Conservation (phyloP, 2,797 vertebrate genomes). For the Schizothorax lantsangensis region DNA sequence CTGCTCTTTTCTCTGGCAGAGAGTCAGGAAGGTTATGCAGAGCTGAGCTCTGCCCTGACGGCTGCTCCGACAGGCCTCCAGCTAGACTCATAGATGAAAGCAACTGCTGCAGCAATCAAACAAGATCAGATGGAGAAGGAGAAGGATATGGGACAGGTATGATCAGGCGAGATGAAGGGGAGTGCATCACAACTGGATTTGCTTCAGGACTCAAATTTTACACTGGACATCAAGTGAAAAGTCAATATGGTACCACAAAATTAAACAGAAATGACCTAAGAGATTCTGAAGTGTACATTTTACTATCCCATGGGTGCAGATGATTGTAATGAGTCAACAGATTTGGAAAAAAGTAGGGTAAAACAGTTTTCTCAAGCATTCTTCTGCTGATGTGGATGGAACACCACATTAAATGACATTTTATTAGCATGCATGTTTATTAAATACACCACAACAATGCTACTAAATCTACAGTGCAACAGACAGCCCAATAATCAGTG, state of each 20-base stretch:
- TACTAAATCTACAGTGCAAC: neutral
- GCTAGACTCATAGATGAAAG: slow-evolving; percentile 41
- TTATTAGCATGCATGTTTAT: neutral
- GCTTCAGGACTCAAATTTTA: neutral
- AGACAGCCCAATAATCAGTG: neutral
- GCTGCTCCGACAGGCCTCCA: slow-evolving; percentile 48
- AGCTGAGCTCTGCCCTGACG: slow-evolving; percentile 66
- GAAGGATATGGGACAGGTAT: slow-evolving; percentile 53
- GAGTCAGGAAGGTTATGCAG: slow-evolving; percentile 64
- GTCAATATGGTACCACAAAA: neutral
- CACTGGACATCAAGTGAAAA: slow-evolving; percentile 7
- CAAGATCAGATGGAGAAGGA: slow-evolving; percentile 16
- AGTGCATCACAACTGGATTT: neutral
- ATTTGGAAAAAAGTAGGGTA: neutral
- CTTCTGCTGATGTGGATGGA: neutral
- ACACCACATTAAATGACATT: neutral
- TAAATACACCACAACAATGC: neutral
- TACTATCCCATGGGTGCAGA: neutral
- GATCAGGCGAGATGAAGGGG: slow-evolving; percentile 11
- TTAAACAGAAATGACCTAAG: neutral
- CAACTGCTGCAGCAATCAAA: slow-evolving; percentile 7
- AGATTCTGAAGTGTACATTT: neutral
- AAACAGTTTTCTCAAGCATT: neutral
- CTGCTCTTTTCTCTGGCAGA: slow-evolving; percentile 66
- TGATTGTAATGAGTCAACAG: neutral